A percentile compares a stretch with the other conserved stretches of the same genome.
phyloP scores from a whole-genome alignment of 2,797 vertebrate species.

The Catharus ustulatus region DNA sequence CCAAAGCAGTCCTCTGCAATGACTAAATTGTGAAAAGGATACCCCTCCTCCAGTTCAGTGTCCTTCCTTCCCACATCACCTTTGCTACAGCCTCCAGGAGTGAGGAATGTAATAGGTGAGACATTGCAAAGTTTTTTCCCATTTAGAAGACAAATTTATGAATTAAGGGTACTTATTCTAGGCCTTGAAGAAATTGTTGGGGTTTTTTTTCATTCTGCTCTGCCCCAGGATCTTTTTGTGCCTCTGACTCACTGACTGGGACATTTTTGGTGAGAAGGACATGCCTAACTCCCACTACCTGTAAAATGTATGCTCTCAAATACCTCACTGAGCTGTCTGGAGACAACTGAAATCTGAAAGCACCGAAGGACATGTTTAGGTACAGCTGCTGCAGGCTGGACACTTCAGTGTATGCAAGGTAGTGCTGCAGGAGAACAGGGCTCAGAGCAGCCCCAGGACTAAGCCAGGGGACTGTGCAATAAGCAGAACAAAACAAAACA shows the following conservation, averaged over 20 bases:
- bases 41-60: not conserved
- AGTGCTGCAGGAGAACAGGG: not conserved
- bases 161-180: not conserved
- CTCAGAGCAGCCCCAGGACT: not conserved
- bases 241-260: not conserved
- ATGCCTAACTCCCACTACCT: not conserved
- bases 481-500: not conserved
- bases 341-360: not conserved
- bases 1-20: not conserved
- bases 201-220: not conserved
- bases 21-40: not conserved
- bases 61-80: not conserved
- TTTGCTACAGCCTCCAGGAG: not conserved
- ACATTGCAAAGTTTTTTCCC: not conserved
- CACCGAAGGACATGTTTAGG: not conserved
- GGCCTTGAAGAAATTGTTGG: not conserved
- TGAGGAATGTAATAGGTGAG: not conserved
- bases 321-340: not conserved
- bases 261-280: not conserved
- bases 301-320: not conserved
- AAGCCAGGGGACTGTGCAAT: no score
- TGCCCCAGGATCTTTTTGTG: not conserved
- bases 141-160: not conserved
- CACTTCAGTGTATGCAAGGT: not conserved
- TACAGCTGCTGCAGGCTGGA: not conserved